Evolutionary conservation across 2,888 invertebrate genomes (phyloP).

Genomic region (Stomorhina lunata): DNA sequence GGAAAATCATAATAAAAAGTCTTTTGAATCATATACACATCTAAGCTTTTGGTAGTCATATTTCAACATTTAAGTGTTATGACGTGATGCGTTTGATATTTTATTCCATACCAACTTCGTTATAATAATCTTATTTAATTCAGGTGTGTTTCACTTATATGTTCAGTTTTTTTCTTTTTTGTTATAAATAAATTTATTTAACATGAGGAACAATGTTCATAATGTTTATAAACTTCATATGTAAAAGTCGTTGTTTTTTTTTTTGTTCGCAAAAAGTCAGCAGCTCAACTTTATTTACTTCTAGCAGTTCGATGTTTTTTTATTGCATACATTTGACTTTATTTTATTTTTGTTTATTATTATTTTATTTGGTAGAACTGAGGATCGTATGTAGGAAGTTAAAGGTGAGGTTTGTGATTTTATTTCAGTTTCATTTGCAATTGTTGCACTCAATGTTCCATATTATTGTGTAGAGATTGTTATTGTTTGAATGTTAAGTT

Average conservation of each 20-base stretch:
- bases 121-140: constrained; percentile 67
- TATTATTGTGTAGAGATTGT: constrained; percentile 60
- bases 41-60: constrained; percentile 55
- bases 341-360: constrained; percentile 17
- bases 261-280: constrained; percentile 32
- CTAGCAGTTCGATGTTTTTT: constrained; percentile 34
- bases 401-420: constrained; percentile 75
- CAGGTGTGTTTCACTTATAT: constrained; percentile 68
- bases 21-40: not conserved
- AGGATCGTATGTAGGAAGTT: constrained; percentile 75
- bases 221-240: constrained; percentile 25
- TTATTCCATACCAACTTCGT: not conserved
- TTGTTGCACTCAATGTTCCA: constrained; percentile 65
- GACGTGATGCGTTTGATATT: constrained; percentile 71
- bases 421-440: constrained; percentile 64
- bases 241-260: constrained; percentile 4
- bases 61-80: constrained; percentile 64
- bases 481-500: constrained; percentile 55
- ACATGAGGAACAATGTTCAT: constrained; percentile 19
- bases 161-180: not conserved
- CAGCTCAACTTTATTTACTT: constrained; percentile 36
- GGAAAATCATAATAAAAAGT: constrained; percentile 2
- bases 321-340: constrained; percentile 34
- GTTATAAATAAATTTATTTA: constrained; percentile 26
- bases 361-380: constrained; percentile 17